Evolutionary conservation across 2,113 vertebrate genomes (phyloP), one percentile per base, ranked within the genome.

Genomic region (Delphinapterus leucas): DNA sequence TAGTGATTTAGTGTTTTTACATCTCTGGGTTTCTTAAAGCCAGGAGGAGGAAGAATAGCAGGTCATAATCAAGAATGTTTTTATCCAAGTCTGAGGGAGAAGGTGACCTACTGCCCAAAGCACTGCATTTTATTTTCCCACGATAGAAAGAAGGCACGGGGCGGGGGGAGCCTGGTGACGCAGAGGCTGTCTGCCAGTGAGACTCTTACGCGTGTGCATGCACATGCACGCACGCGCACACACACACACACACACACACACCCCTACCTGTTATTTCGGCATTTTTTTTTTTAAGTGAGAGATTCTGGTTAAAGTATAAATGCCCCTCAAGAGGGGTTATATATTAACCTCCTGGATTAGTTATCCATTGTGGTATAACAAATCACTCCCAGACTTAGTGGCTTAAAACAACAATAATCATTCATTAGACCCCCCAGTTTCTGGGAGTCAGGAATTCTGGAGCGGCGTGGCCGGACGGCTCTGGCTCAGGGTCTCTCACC

Each of bases 261-360:
- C 12, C 20, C 44, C 17, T 31, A 53, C 71, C 70, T 88, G 68
- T 55, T 44, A 79, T 77, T 86, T 80, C 3, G 25, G 8, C 26
- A 18, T 36, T 55, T 80, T 65, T 65, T 71, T 70, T 90, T 67
- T 91, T 67, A 86, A 67, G 26, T 70, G 65, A 85, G 65, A 81
- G 82, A 58, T 47, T 90, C 44, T 77, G 25, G 44, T 87, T 88
- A 95, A 93, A 90, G 28, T 90, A 90, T 90, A 92, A 95, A 97
- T 95, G 70, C 47, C n/a, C 68, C 55, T 86, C 68, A 76, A 81
- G 63, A 87, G 15, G 33, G 8, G 7, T 85, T 93, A 88, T 36
- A 18, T 47, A 82, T 79, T 96, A 90, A 96, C 31, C n/a, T 81
- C 44, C 31, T 88, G 6, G 68, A 73, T 49, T 90, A 83, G 61